Percentiles rank a stretch among this genome's conserved stretches.
These are phyloP conservation scores for Dicycla oo DNA, from an alignment of 2,888 invertebrate species.

Conservation along the genomic window DNA sequence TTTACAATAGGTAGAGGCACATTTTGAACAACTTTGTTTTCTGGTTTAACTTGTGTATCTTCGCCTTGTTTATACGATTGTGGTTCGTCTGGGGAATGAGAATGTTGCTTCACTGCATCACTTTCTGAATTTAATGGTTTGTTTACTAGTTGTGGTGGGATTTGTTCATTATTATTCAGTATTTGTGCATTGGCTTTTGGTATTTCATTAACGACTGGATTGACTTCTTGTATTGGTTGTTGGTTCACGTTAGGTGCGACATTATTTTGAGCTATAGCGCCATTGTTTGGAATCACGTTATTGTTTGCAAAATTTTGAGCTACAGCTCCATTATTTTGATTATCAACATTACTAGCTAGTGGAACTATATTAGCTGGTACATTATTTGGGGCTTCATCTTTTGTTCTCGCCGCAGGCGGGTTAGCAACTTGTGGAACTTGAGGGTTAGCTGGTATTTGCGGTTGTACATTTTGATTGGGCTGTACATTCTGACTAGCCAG, in stretches of 20 bases:
- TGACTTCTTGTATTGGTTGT: conserved; percentile 28
- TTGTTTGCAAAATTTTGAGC: conserved; percentile 23
- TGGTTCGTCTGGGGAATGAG: conserved; percentile 82
- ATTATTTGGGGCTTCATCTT: conserved; percentile 36
- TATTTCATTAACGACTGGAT: conserved; percentile 33
- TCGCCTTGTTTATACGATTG: conserved; percentile 84
- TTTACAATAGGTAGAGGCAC: conserved; percentile 78
- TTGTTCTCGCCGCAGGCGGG: conserved; percentile 22
- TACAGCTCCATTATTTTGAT: conserved; percentile 9
- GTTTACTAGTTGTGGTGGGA: conserved; percentile 15
- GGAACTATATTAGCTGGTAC: conserved; percentile 16
- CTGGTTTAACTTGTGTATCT: conserved; percentile 69
- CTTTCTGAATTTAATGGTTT: conserved; percentile 24
- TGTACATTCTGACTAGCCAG: conserved; percentile 2
- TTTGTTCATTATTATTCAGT: conserved; percentile 33
- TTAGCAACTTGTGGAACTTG: conserved; percentile 22
- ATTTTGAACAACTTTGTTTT: conserved; percentile 68
- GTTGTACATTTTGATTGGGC: conserved; percentile 12
- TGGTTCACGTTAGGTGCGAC: conserved; percentile 3
- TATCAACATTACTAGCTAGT: conserved; percentile 18
- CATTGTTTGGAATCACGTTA: conserved; percentile 15
- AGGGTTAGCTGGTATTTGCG: conserved; percentile 20
- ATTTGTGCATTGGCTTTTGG: conserved; percentile 29
- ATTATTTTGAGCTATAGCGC: conserved; percentile 18
- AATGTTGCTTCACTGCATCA: conserved; percentile 66